Percentiles rank a stretch among this genome's conserved stretches.
Evolutionary conservation across 92 coral and sea anemone species (phyloP).

Genomic region (Epizoanthus illoricatus): DNA sequence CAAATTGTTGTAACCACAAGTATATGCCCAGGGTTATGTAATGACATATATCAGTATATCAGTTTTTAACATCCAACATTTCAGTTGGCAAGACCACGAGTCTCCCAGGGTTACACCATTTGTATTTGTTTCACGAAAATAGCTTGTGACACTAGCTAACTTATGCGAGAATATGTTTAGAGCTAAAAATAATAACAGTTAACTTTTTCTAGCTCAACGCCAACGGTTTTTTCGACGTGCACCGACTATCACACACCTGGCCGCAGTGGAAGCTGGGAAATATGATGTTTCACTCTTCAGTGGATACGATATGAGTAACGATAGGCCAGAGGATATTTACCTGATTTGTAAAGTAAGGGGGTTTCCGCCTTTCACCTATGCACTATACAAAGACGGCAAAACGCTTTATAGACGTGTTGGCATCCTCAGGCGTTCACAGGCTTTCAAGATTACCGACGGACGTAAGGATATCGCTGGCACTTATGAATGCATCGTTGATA

Average conservation of each 20-base stretch:
- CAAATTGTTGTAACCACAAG: too few relatives aligned
- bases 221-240: background rate
- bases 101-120: too few relatives aligned
- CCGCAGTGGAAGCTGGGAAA: background rate
- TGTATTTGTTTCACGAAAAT: too few relatives aligned
- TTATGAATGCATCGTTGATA: background rate
- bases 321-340: background rate
- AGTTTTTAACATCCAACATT: too few relatives aligned
- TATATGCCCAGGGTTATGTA: too few relatives aligned
- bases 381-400: background rate
- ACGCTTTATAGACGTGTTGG: background rate
- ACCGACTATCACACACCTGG: background rate
- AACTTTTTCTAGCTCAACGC: too few relatives aligned
- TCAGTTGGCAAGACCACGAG: too few relatives aligned
- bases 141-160: too few relatives aligned
- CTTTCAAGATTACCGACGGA: background rate
- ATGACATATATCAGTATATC: too few relatives aligned
- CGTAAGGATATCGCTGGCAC: background rate
- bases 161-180: too few relatives aligned
- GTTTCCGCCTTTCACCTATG: background rate
- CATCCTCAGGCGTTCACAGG: background rate
- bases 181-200: too few relatives aligned
- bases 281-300: background rate
- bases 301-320: background rate
- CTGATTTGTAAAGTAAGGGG: conserved; percentile 11